Conservation (phyloP, 2,113 vertebrate species). For the Antigone vipio region DNA sequence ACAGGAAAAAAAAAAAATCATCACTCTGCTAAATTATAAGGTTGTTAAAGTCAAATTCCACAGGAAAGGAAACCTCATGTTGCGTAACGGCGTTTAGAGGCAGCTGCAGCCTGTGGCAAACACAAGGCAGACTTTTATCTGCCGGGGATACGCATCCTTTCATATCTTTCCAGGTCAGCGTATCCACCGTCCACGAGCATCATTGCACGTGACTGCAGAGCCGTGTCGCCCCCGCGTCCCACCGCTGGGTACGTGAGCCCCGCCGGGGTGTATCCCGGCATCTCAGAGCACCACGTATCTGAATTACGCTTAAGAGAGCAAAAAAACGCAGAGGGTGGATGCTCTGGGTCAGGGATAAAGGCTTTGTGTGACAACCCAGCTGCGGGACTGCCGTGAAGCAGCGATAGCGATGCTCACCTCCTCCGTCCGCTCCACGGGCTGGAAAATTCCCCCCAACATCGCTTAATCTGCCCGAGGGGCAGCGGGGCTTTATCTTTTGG, state of each 20-base stretch:
- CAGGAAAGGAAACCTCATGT: background rate
- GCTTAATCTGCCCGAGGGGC: background rate
- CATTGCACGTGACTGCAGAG: background rate
- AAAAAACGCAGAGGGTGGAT: background rate
- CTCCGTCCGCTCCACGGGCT: background rate
- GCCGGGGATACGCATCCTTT: background rate
- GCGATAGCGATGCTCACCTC: background rate
- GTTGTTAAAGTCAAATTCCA: background rate
- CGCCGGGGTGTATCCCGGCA: fast-evolving
- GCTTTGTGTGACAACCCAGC: background rate
- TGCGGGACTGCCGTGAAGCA: background rate
- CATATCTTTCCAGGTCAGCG: background rate
- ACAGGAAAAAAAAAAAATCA: background rate
- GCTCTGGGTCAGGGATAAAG: background rate
- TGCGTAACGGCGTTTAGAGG: background rate
- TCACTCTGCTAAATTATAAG: background rate
- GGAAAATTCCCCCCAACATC: background rate
- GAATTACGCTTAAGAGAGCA: background rate
- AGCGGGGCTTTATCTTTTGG: background rate
- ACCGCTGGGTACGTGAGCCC: fast-evolving
- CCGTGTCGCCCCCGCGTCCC: background rate
- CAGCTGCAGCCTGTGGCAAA: background rate
- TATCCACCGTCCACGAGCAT: background rate
- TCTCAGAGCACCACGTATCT: background rate
- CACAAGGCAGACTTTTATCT: background rate